phyloP scores from a whole-genome alignment of 2,797 vertebrate genomes.

The Benthosema pterotum region DNA sequence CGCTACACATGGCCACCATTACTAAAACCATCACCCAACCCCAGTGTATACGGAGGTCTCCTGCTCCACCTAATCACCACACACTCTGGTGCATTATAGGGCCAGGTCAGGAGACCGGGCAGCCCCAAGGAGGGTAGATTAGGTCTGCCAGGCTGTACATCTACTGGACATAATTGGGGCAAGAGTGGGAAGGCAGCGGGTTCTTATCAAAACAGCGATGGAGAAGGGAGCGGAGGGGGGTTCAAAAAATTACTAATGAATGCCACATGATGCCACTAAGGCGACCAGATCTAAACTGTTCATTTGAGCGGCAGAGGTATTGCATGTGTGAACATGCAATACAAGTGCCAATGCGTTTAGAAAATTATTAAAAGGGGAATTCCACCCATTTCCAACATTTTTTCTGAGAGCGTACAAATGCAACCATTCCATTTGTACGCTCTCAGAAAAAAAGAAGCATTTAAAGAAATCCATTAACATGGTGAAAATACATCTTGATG shows the following conservation, averaged over 20 bases:
- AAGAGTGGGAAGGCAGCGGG: conserved; percentile 69
- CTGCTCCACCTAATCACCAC: conserved; percentile 43
- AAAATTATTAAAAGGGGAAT: too few relatives aligned
- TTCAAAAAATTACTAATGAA: conserved; percentile 64
- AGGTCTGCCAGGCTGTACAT: conserved; percentile 59
- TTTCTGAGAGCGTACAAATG: too few relatives aligned
- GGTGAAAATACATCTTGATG: too few relatives aligned
- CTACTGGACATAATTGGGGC: conserved; percentile 71
- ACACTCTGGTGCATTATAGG: conserved; percentile 15
- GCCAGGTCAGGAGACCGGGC: conserved; percentile 37
- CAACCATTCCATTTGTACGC: too few relatives aligned
- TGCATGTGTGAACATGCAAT: too few relatives aligned
- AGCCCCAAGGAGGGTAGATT: conserved; percentile 54
- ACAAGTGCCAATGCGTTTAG: too few relatives aligned
- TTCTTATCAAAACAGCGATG: conserved; percentile 61
- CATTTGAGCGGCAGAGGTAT: too few relatives aligned
- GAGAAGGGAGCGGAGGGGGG: conserved; percentile 43
- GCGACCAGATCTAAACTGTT: too few relatives aligned
- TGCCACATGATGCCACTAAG: conserved; percentile 68
- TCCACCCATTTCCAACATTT: too few relatives aligned
- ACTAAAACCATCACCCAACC: conserved; percentile 44
- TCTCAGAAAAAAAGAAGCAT: too few relatives aligned
- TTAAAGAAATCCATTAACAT: too few relatives aligned
- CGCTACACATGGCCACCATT: conserved; percentile 24
- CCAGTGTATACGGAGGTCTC: conserved; percentile 15